A percentile compares a stretch with the other conserved stretches of the same genome.
Conservation (phyloP, 2,888 invertebrate genomes). For the Sinotaia quadrata region DNA sequence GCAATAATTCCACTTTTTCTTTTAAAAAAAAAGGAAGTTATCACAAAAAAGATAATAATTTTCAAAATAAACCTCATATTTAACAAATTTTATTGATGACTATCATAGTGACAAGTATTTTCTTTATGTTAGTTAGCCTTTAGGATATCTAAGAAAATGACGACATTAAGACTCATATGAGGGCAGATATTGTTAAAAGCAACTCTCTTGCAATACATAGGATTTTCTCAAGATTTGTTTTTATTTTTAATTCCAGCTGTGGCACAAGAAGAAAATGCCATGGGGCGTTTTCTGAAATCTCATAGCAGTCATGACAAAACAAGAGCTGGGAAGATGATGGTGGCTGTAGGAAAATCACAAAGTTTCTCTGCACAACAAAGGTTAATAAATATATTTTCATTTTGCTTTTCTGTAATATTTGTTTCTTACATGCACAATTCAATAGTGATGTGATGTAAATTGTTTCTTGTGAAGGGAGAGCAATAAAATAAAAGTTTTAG, state of each 20-base stretch:
- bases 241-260: too few species aligned
- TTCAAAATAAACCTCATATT: neutral
- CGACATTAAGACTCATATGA: too few species aligned
- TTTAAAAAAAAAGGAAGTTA: neutral
- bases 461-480: too few species aligned
- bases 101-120: neutral
- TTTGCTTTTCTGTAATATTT: too few species aligned
- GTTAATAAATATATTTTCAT: constrained; percentile 52
- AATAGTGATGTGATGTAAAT: too few species aligned
- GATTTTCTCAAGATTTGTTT: too few species aligned
- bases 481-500: too few species aligned
- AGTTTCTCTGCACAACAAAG: constrained; percentile 92
- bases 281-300: constrained; percentile 94
- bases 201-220: too few species aligned
- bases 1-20: constrained; percentile 1
- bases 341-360: constrained; percentile 86
- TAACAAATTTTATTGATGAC: neutral
- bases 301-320: constrained; percentile 90
- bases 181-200: too few species aligned
- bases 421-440: too few species aligned
- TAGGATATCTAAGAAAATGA: too few species aligned
- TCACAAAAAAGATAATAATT: too few species aligned
- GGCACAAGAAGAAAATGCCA: constrained; percentile 94
- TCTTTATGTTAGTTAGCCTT: neutral
- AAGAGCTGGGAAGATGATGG: constrained; percentile 87